Percentiles rank a stretch among this genome's conserved stretches.
phyloP scores from a whole-genome alignment of 2,888 invertebrate species.

The Conus canariensis region DNA sequence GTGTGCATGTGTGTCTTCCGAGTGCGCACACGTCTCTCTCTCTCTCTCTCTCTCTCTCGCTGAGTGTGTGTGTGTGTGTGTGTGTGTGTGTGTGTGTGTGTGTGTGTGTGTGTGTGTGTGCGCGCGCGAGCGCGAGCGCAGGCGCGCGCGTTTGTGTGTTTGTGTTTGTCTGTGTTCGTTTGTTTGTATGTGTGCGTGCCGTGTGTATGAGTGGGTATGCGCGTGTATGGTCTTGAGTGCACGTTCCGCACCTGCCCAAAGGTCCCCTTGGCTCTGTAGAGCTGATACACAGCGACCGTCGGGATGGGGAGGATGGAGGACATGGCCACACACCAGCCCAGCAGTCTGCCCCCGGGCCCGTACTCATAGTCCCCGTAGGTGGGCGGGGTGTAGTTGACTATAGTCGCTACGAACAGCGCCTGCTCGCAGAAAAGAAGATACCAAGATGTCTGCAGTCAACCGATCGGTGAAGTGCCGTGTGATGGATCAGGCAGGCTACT shows the following conservation, averaged over 20 bases:
- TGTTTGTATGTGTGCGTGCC: neutral
- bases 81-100: neutral
- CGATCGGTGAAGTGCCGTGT: too few species aligned
- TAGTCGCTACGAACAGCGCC: neutral
- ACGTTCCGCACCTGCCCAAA: neutral
- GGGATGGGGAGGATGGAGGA: neutral
- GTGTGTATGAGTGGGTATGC: neutral
- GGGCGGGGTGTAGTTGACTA: neutral
- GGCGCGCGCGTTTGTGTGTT: too few species aligned
- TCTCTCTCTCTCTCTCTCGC: too few species aligned
- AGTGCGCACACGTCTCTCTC: too few species aligned
- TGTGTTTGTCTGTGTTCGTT: too few species aligned
- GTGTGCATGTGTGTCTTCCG: too few species aligned
- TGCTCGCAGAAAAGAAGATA: neutral
- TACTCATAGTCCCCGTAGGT: constrained; percentile 9
- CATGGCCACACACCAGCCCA: neutral
- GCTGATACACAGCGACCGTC: neutral
- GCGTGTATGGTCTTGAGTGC: neutral
- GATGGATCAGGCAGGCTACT: too few species aligned
- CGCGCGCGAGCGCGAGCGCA: neutral
- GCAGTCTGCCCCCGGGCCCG: neutral
- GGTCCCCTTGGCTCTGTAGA: neutral
- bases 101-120: constrained; percentile 2
- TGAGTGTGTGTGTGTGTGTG: too few species aligned
- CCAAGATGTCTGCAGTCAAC: too few species aligned